These are phyloP conservation scores for Pseudobourletiella spinata DNA, from an alignment of 1,140 invertebrate species.

Conservation along the genomic window DNA sequence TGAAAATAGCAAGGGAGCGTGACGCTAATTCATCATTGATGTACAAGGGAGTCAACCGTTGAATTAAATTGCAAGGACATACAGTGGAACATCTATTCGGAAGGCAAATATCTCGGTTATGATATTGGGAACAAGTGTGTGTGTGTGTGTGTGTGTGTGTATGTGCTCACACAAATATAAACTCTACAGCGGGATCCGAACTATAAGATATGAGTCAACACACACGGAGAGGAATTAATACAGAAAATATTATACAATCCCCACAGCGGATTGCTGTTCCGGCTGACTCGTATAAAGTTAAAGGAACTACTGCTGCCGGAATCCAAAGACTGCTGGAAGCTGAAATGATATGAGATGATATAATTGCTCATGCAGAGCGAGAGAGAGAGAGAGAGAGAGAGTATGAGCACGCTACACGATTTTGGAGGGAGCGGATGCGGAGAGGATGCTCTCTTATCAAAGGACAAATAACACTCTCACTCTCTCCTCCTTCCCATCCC, in stretches of 20 bases:
- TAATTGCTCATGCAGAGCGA: neutral
- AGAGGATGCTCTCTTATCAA: slow-evolving; percentile 7
- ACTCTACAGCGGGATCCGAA: too few species aligned
- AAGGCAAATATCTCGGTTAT: too few species aligned
- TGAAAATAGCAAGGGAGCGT: neutral
- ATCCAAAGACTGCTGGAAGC: neutral
- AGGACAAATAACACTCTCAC: neutral
- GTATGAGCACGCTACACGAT: too few species aligned
- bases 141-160: too few species aligned
- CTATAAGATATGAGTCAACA: too few species aligned
- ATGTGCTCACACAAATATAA: too few species aligned
- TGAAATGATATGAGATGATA: neutral
- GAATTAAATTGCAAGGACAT: slow-evolving; percentile 9
- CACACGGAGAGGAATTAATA: too few species aligned
- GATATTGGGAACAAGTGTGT: too few species aligned
- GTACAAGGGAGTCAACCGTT: neutral
- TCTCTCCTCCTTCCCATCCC: neutral
- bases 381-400: neutral
- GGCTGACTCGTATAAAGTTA: too few species aligned
- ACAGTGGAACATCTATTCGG: too few species aligned
- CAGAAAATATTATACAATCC: too few species aligned
- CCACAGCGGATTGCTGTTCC: too few species aligned
- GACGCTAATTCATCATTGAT: slow-evolving; percentile 10
- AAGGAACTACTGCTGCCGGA: neutral
- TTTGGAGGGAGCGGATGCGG: neutral